phyloP scores from a whole-genome alignment of 2,797 vertebrate species.

The Protonibea diacanthus region DNA sequence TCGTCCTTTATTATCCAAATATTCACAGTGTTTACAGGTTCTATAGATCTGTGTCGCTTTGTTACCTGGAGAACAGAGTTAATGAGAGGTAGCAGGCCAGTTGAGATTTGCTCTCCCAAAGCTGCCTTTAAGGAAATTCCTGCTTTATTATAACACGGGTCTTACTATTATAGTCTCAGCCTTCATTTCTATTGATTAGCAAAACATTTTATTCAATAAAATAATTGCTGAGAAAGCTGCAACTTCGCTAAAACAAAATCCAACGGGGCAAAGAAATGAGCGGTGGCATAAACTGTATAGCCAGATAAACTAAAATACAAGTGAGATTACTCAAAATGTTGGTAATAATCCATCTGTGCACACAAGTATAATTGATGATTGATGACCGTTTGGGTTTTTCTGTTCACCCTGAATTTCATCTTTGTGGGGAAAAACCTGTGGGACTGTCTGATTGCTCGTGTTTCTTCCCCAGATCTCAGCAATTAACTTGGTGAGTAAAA shows the following conservation, averaged over 20 bases:
- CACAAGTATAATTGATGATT: neutral
- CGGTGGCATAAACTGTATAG: conserved; percentile 8
- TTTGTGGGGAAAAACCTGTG: neutral
- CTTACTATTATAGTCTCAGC: neutral
- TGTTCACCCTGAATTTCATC: neutral
- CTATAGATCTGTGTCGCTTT: conserved; percentile 10
- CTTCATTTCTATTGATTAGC: conserved; percentile 11
- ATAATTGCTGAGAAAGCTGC: conserved; percentile 2
- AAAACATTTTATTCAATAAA: conserved; percentile 10
- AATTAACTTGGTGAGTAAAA: neutral
- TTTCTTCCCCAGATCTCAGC: conserved; percentile 2
- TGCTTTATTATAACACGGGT: conserved; percentile 5
- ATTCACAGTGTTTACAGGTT: conserved; percentile 28
- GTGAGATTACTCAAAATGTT: neutral
- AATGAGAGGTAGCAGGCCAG: conserved; percentile 21
- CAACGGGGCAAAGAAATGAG: conserved; percentile 5
- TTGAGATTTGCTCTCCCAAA: conserved; percentile 11
- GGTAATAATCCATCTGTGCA: conserved; percentile 9
- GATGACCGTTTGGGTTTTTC: conserved; percentile 6
- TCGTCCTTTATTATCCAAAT: conserved; percentile 28
- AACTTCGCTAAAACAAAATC: neutral
- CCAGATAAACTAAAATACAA: conserved; percentile 20
- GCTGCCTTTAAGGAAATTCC: conserved; percentile 3
- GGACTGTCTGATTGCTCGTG: neutral
- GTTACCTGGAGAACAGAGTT: conserved; percentile 16